Conservation (phyloP, 2,113 vertebrate species). For the Procavia capensis region DNA sequence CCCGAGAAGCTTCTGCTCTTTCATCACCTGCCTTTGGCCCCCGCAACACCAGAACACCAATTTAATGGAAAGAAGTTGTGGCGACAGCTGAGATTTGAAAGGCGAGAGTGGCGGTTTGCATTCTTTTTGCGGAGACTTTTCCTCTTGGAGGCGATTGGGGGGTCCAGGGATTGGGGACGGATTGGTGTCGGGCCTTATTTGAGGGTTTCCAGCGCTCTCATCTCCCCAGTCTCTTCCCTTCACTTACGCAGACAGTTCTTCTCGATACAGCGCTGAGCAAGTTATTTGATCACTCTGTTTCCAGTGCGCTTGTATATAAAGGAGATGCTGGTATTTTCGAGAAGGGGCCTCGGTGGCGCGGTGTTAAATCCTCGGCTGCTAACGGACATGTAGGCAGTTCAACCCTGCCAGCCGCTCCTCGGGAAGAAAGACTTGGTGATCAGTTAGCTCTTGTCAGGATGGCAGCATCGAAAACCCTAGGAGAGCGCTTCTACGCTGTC, state of each 20-base stretch:
- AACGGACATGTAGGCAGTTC: neutral
- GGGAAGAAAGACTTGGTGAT: too few species aligned
- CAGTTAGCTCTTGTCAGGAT: neutral
- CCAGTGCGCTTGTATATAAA: neutral
- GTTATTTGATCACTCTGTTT: neutral
- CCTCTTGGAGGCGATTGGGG: neutral
- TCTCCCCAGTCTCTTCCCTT: neutral
- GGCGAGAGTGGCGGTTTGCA: neutral
- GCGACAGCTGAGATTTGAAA: neutral
- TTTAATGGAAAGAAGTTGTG: neutral
- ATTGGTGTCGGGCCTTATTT: neutral
- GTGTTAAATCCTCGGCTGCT: neutral
- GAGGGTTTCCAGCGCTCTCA: too few species aligned
- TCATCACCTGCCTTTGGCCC: neutral
- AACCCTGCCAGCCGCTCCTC: neutral
- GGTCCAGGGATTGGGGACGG: neutral
- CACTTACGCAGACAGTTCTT: neutral
- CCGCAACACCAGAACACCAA: too few species aligned
- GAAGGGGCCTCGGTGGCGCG: neutral
- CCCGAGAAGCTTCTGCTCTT: accelerated
- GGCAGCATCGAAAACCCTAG: neutral
- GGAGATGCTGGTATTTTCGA: too few species aligned
- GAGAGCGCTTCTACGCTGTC: neutral
- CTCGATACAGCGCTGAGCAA: neutral
- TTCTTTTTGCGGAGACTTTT: neutral